Base-by-base conservation (phyloP, 2,113 vertebrate species). In the Paraplagusia blochii region DNA sequence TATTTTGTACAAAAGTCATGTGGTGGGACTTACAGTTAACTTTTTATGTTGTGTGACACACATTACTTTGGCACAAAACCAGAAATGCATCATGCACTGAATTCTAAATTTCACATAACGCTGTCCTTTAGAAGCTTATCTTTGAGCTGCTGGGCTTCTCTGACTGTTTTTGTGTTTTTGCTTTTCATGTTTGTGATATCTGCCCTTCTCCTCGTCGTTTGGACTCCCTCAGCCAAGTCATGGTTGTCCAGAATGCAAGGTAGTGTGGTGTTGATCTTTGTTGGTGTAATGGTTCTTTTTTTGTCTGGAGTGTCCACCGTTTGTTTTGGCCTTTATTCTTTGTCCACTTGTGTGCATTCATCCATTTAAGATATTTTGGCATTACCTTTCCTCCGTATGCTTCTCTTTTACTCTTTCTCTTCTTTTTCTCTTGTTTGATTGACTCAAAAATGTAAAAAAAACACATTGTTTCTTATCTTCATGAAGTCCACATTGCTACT, bases 231-330 rank as follows among this genome's bases (percentile, higher is more conserved):
- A 99, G 97, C 81, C 97, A 99, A 98, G 96, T 99, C 90, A 99
- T 99, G 97, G 97, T 99, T 94, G 97, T 99, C 92, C 97, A 99
- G 93, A 99, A 99, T 80, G 95, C 96, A 92, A 99, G 97, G 91
- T 92, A 92, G 90, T 76, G 90, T 91, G 85, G 87, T 66, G 79
- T 84, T 82, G 84, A 87, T 85, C 72, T 84, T 89, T 74, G 81
- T 85, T 85, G 65, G 68, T 84, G 67, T 85, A 59, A 17, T 63
- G 29, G 56, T 81, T 16, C 75, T 47, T 56, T 46, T 63, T 53
- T 60, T 44, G 16, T 75, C 64, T 76, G 58, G 58, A 64, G 48
- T 87, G 77, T 43, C 74, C 81, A 77, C 76, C 75, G 80, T 77
- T 63, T 66, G 64, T 87, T 79, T 66, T 85, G 55, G 52, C 76